Base-by-base conservation (phyloP, 2,888 invertebrate species). In the Herminia tarsipennalis region DNA sequence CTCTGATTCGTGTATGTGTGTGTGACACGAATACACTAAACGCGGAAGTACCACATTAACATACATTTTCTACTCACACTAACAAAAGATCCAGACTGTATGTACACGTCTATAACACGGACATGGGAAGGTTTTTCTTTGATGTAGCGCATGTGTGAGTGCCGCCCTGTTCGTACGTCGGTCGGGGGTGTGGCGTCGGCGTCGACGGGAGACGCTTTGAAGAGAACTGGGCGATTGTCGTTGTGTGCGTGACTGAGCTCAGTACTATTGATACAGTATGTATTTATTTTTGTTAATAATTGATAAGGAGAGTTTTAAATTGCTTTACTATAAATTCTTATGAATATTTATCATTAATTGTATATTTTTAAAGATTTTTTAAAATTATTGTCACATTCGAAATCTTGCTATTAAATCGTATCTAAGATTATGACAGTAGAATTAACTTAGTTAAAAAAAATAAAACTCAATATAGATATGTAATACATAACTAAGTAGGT, bases 41-140 rank as follows among this genome's bases (percentile, higher is more conserved):
- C 76, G 80, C 89, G 90, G 90, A 90, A 90, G 85, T 83, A 70
- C 64, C 70, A 84, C 83, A 83, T 88, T 88, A 88, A 84, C 88
- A 88, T 73, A 87, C 77, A 86, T 88, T 87, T 83, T 75, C 69
- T 70, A 71, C 82, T 49, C 78, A 81, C 84, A 88, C 88, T 29
- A n/a, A 0, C 3, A 47, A 27, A 50, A 6, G 4, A 2, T 25
- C n/a, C 44, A 57, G 48, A 52, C 16, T 39, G 54, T 78, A 34
- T 18, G 32, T 35, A 77, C 74, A 62, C 56, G 78, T 74, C 76
- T 78, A 63, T 35, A 10, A 40, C 49, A 3, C 53, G 43, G 42
- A 68, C 57, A 5, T 30, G 4, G 2, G 36, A 27, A 50, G 21
- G 25, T 57, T 66, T 76, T 81, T 79, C 70, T 79, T 74, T 71